phyloP scores from a whole-genome alignment of 2,113 vertebrate species.

The Indicator indicator region DNA sequence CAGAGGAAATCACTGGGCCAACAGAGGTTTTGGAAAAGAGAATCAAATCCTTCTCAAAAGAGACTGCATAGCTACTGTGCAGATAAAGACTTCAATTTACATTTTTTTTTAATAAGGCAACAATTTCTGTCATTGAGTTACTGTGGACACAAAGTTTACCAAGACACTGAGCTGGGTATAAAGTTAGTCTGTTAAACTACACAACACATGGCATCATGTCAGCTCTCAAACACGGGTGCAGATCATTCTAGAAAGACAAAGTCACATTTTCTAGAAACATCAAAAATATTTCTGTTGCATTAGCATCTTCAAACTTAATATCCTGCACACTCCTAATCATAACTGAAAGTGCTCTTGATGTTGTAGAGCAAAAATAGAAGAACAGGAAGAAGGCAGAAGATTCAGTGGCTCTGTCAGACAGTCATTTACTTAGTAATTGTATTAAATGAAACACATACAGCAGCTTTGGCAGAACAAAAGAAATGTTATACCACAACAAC shows the following conservation, averaged over 20 bases:
- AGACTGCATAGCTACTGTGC: neutral
- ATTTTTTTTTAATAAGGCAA: neutral
- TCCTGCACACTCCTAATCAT: neutral
- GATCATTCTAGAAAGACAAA: neutral
- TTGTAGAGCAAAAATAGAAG: slow-evolving; percentile 1
- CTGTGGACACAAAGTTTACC: neutral
- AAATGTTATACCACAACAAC: neutral
- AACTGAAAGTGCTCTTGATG: neutral
- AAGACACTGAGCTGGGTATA: neutral
- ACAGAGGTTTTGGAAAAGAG: neutral
- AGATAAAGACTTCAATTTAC: neutral
- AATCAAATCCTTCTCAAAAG: neutral
- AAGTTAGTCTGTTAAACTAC: neutral
- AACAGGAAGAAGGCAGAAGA: neutral
- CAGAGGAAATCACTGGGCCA: neutral
- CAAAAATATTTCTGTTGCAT: neutral
- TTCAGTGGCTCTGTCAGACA: neutral
- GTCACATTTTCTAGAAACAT: neutral
- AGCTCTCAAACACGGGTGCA: neutral
- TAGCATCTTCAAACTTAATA: neutral
- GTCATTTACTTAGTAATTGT: neutral
- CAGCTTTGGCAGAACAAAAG: slow-evolving; percentile 18
- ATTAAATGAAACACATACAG: slow-evolving; percentile 33
- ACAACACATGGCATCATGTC: neutral
- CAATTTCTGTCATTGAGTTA: neutral